Percentiles rank a stretch among this genome's conserved stretches.
phyloP scores from a whole-genome alignment of 2,113 vertebrate species.

The Hippoglossus stenolepis region DNA sequence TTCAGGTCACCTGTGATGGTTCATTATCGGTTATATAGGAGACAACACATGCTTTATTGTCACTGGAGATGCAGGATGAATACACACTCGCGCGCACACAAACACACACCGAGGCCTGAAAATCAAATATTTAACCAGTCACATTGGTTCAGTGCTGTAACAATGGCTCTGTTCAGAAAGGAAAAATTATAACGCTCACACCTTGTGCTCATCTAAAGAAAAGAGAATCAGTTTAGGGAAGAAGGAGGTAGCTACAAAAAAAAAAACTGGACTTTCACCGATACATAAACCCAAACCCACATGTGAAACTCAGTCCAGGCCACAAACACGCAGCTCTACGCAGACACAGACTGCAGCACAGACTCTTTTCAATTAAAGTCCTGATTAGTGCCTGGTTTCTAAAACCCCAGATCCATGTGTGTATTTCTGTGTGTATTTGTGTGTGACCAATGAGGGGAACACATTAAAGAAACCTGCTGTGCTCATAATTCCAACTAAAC shows the following conservation, averaged over 20 bases:
- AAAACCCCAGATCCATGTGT: too few species aligned
- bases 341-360: not conserved
- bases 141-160: slow-evolving; percentile 38
- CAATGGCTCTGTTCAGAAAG: slow-evolving; percentile 35
- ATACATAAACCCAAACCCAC: not conserved
- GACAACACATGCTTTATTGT: slow-evolving; percentile 31
- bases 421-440: too few species aligned
- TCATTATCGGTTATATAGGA: slow-evolving; percentile 20
- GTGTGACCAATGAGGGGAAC: too few species aligned
- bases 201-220: slow-evolving; percentile 43
- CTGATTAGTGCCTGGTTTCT: too few species aligned
- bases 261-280: not conserved
- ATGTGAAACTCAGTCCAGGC: not conserved
- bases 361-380: too few species aligned
- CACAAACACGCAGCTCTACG: not conserved
- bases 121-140: slow-evolving; percentile 29
- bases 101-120: not conserved
- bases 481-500: not conserved
- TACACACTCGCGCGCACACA: not conserved
- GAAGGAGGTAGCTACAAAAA: slow-evolving; percentile 49
- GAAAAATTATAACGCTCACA: not conserved
- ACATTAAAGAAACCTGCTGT: too few species aligned
- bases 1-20: slow-evolving; percentile 44
- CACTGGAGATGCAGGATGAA: slow-evolving; percentile 26
- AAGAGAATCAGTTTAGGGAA: slow-evolving; percentile 22